Conservation (phyloP, 2,888 invertebrate genomes). For the Ametastegia equiseti region DNA sequence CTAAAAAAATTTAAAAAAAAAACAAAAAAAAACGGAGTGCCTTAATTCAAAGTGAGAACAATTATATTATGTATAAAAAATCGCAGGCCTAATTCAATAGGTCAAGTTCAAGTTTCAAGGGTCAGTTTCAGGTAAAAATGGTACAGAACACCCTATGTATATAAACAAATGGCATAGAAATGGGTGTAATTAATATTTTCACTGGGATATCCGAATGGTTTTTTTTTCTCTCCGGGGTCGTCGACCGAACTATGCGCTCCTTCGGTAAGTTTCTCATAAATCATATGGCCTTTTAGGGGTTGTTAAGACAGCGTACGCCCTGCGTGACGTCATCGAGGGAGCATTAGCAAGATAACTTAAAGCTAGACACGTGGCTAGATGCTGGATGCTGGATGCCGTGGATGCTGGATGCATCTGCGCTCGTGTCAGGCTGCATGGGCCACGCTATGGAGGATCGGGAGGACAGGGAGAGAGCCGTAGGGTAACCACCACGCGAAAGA, state of each 20-base stretch:
- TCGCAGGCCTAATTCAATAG: too few relatives aligned
- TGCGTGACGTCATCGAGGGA: slow-evolving; percentile 17
- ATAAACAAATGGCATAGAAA: too few relatives aligned
- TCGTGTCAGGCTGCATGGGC: background rate
- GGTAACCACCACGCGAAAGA: slow-evolving; percentile 44
- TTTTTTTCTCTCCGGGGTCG: background rate
- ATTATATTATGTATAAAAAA: too few relatives aligned
- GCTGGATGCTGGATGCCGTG: too few relatives aligned
- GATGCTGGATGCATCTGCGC: background rate
- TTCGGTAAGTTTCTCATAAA: background rate
- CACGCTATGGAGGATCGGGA: background rate
- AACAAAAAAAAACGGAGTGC: too few relatives aligned
- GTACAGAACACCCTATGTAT: too few relatives aligned
- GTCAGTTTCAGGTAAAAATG: too few relatives aligned
- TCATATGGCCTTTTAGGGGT: slow-evolving; percentile 17
- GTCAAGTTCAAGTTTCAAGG: too few relatives aligned
- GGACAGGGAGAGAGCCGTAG: background rate
- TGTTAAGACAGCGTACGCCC: background rate
- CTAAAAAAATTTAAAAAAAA: too few relatives aligned
- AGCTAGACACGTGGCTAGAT: slow-evolving; percentile 30
- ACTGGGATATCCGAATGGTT: too few relatives aligned
- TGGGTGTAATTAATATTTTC: too few relatives aligned
- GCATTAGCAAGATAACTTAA: slow-evolving; percentile 1
- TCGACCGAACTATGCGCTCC: background rate
- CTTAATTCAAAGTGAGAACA: too few relatives aligned